Percentiles rank a stretch among this genome's conserved stretches.
Evolutionary conservation across 2,888 invertebrate species (phyloP).

Genomic region (Parnassius orleans): DNA sequence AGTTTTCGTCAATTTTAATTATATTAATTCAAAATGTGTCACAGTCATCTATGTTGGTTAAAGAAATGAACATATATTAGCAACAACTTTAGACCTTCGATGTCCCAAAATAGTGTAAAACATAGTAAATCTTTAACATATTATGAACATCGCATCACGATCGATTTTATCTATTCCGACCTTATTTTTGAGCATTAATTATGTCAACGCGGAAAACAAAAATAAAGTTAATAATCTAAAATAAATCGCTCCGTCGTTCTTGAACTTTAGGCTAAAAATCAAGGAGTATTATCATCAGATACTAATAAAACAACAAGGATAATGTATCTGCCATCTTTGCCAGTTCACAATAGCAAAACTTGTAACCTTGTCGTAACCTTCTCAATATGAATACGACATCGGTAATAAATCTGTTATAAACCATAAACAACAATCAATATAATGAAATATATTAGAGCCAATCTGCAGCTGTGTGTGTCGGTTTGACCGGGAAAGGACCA

Average conservation of each 20-base stretch:
- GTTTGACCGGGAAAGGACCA: too few species aligned
- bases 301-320: slow-evolving; percentile 20
- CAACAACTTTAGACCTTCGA: slow-evolving; percentile 1
- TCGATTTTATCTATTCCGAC: slow-evolving; percentile 10
- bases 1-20: too few species aligned
- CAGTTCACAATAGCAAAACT: too few species aligned
- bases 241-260: slow-evolving; percentile 11
- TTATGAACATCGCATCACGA: background rate
- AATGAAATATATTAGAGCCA: too few species aligned
- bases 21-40: too few species aligned
- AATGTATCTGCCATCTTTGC: slow-evolving; percentile 2
- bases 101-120: background rate
- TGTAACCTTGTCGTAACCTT: too few species aligned
- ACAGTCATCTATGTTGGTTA: too few species aligned
- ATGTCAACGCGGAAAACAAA: slow-evolving; percentile 18
- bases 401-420: too few species aligned
- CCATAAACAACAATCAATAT: too few species aligned
- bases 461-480: too few species aligned
- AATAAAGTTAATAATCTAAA: slow-evolving; percentile 1
- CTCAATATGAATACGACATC: too few species aligned
- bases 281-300: slow-evolving; percentile 10
- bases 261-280: slow-evolving; percentile 22
- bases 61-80: too few species aligned
- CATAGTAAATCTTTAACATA: background rate
- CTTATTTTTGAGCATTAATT: slow-evolving; percentile 9